Evolutionary conservation across 2,888 invertebrate genomes (phyloP).

Genomic region (Nomada flava): DNA sequence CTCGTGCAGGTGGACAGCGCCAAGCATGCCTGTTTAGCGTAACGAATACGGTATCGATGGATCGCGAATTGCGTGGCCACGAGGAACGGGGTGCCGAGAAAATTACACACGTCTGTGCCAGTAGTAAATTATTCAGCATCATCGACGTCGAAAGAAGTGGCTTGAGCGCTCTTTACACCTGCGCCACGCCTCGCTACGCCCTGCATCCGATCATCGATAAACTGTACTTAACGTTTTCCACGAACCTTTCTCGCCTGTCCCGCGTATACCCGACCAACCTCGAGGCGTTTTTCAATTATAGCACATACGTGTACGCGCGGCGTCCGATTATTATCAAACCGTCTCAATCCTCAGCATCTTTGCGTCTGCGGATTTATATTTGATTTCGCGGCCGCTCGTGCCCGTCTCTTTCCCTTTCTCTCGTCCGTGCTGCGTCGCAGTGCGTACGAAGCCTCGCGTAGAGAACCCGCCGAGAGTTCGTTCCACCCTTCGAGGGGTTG

Average conservation of each 20-base stretch:
- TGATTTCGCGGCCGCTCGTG: conserved; percentile 17
- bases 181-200: conserved; percentile 51
- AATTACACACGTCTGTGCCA: conserved; percentile 47
- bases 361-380: not conserved
- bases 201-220: conserved; percentile 46
- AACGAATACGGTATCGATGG: conserved; percentile 27
- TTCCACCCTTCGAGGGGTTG: conserved; percentile 45
- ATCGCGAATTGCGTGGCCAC: conserved; percentile 42
- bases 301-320: too few relatives aligned
- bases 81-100: conserved; percentile 31
- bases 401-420: conserved; percentile 18
- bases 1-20: not conserved
- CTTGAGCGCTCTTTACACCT: conserved; percentile 52
- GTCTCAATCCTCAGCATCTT: too few relatives aligned
- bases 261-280: not conserved
- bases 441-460: conserved; percentile 15
- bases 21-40: not conserved
- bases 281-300: not conserved
- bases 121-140: conserved; percentile 53
- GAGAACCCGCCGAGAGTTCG: conserved; percentile 2
- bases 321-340: too few relatives aligned
- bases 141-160: conserved; percentile 37
- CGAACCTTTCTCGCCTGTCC: conserved; percentile 23
- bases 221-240: conserved; percentile 54
- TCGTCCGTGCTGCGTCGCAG: conserved; percentile 19